phyloP scores from a whole-genome alignment of 2,797 vertebrate genomes.

The Gymnothorax reevesii region DNA sequence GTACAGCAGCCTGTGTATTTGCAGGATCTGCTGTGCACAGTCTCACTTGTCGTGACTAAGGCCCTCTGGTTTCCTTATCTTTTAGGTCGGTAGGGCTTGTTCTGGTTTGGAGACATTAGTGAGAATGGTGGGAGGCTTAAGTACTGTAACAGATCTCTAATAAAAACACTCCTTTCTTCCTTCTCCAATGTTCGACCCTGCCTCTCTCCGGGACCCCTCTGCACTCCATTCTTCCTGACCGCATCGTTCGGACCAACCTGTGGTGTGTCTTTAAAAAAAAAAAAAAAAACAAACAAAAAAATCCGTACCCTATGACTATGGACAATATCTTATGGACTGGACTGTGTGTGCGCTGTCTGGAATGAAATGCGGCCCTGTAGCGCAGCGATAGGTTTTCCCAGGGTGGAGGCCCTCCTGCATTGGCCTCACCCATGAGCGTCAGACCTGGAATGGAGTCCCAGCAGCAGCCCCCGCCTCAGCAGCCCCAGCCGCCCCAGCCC shows the following conservation, averaged over 20 bases:
- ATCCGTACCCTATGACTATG: constrained; percentile 37
- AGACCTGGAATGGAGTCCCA: constrained; percentile 87
- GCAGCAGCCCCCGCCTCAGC: constrained; percentile 60
- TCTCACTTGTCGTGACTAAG: background rate
- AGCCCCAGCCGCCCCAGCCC: constrained; percentile 56
- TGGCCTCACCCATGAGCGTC: constrained; percentile 81
- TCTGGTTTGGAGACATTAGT: background rate
- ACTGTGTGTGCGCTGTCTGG: constrained; percentile 29
- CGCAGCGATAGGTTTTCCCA: constrained; percentile 88
- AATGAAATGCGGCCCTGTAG: constrained; percentile 58
- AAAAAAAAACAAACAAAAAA: background rate
- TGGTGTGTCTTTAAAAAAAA: constrained; percentile 39
- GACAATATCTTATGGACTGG: constrained; percentile 67
- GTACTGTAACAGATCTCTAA: constrained; percentile 74
- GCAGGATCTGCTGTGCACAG: background rate
- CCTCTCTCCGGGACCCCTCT: constrained; percentile 76
- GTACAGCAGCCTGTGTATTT: background rate
- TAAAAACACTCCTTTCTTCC: constrained; percentile 85
- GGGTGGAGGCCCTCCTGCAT: constrained; percentile 75
- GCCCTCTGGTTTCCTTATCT: background rate
- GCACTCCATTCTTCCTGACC: constrained; percentile 70
- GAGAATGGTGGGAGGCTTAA: constrained; percentile 2
- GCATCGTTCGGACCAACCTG: constrained; percentile 62
- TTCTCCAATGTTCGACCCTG: constrained; percentile 78
- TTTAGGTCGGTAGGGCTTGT: background rate